Percentiles rank a stretch among this genome's conserved stretches.
phyloP scores from a whole-genome alignment of 2,113 vertebrate genomes.

The Rhegmatorhina hoffmannsi region DNA sequence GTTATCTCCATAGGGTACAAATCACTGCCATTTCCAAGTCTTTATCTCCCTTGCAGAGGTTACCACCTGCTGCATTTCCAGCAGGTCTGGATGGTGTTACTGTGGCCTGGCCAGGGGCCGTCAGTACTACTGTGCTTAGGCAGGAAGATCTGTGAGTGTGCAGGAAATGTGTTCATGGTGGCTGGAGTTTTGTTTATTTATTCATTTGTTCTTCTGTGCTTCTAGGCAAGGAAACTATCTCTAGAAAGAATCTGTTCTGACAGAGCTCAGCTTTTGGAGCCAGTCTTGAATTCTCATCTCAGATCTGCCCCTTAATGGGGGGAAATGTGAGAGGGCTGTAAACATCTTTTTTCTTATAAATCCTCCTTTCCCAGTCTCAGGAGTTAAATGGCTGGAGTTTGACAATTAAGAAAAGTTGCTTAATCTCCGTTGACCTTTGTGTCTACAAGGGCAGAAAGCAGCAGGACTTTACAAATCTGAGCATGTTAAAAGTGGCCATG shows the following conservation, averaged over 20 bases:
- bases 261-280: background rate
- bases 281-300: background rate
- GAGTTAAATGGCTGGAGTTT: background rate
- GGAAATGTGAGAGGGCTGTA: background rate
- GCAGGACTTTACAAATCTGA: slow-evolving; percentile 16
- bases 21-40: slow-evolving; percentile 13
- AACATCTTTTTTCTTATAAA: background rate
- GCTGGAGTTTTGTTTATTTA: background rate
- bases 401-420: background rate
- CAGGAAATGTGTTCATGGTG: background rate
- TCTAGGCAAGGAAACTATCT: background rate
- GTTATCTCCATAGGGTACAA: background rate
- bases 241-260: background rate
- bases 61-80: slow-evolving; percentile 35
- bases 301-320: background rate
- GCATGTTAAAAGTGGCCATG: background rate
- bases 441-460: slow-evolving; percentile 43
- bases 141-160: background rate
- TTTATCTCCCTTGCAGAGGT: slow-evolving; percentile 54
- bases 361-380: background rate
- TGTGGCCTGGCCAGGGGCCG: background rate
- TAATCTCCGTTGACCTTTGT: background rate
- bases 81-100: background rate
- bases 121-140: background rate
- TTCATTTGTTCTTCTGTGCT: accelerated